Conservation (phyloP, 64 coral and sea anemone species). For the Platygyra sinensis region DNA sequence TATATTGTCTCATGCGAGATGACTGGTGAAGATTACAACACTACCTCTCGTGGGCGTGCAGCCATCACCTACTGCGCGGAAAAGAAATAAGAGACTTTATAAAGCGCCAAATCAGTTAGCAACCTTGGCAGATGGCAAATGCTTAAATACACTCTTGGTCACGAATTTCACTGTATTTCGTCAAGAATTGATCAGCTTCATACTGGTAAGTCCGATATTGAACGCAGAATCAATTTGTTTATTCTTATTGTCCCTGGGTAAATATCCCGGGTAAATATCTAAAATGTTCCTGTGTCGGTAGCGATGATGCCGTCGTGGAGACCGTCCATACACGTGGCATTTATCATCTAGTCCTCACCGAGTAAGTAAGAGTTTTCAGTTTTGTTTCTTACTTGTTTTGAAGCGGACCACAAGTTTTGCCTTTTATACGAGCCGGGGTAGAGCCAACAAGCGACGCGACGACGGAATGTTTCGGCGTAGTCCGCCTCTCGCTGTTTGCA, state of each 20-base stretch:
- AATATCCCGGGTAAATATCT: not conserved
- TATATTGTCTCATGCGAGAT: not conserved
- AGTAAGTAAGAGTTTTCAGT: not conserved
- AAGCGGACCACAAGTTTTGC: not conserved
- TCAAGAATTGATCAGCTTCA: not conserved
- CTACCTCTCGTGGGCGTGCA: not conserved
- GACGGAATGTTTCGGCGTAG: not conserved
- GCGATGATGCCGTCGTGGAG: not conserved
- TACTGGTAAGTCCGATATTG: not conserved
- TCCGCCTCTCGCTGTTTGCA: not conserved
- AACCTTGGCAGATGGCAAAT: not conserved
- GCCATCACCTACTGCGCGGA: not conserved
- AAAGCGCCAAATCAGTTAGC: not conserved
- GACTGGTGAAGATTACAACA: not conserved
- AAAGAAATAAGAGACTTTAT: not conserved
- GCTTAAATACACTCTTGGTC: not conserved
- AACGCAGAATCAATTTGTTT: not conserved
- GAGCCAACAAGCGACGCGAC: not conserved
- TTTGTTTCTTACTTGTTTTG: not conserved
- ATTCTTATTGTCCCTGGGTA: not conserved
- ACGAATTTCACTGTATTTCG: not conserved
- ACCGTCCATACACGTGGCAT: not conserved
- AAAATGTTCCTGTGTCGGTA: not conserved
- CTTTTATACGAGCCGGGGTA: not conserved
- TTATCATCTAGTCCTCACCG: not conserved